Conservation (phyloP, 1,140 invertebrate species). For the Bradynema listronoti region DNA sequence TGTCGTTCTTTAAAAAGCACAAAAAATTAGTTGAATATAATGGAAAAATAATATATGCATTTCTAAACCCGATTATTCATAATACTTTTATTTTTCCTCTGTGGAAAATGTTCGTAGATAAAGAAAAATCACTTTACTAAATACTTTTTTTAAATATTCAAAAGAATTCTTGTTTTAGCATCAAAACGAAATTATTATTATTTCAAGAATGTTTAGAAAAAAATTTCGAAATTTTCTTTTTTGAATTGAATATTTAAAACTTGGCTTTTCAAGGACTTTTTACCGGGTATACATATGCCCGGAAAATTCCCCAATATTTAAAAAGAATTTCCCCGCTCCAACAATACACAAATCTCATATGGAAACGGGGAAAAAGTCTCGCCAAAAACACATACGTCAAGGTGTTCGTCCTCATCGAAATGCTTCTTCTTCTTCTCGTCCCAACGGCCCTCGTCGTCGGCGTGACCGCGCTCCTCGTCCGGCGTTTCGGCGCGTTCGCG, state of each 20-base stretch:
- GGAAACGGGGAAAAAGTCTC: no score
- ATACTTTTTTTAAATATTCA: no score
- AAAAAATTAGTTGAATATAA: neutral
- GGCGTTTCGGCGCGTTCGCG: slow-evolving; percentile 29
- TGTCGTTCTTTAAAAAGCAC: slow-evolving; percentile 10
- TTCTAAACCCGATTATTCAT: no score
- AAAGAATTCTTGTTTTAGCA: no score
- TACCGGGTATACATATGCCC: neutral
- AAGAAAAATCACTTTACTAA: no score
- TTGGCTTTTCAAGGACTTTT: neutral
- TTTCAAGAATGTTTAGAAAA: no score
- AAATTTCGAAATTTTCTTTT: no score
- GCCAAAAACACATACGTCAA: slow-evolving; percentile 30
- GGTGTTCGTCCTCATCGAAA: slow-evolving; percentile 12
- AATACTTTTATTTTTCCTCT: no score
- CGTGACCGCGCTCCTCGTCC: slow-evolving; percentile 36
- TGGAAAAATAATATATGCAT: no score
- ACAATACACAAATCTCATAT: no score
- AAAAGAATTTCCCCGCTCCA: neutral
- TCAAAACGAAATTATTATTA: no score
- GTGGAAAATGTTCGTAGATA: no score
- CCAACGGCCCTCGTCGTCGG: slow-evolving; percentile 42
- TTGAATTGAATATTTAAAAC: neutral
- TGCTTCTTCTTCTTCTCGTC: slow-evolving; percentile 43
- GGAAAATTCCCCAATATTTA: neutral